Conservation (phyloP, 2,113 vertebrate genomes). For the Albula goreensis region DNA sequence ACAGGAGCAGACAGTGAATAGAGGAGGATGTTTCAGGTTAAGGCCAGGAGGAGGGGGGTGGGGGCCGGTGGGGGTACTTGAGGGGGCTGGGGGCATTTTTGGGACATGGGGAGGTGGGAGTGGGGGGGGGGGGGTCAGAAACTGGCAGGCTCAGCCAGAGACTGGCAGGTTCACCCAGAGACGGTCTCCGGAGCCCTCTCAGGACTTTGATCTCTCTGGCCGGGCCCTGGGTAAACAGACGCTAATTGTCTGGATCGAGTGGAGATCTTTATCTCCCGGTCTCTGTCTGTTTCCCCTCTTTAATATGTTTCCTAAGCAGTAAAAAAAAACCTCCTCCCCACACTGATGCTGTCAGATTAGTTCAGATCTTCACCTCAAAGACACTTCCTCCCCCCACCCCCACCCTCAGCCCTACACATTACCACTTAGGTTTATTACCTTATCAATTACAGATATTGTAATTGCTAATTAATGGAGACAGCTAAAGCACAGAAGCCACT, state of each 20-base stretch:
- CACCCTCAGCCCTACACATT: neutral
- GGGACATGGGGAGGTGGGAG: constrained; percentile 3
- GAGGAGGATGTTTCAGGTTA: neutral
- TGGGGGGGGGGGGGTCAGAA: neutral
- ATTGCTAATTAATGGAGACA: constrained; percentile 59
- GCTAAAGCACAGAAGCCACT: constrained; percentile 48
- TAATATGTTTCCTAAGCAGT: constrained; percentile 68
- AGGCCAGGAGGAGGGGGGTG: neutral
- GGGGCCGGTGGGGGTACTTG: too few relatives aligned
- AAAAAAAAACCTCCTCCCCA: constrained; percentile 62
- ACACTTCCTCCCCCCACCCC: constrained; percentile 17
- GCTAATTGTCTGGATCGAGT: constrained; percentile 86
- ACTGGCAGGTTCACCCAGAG: constrained; percentile 48
- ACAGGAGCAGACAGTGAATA: neutral
- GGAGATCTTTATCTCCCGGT: constrained; percentile 79
- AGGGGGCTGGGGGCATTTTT: neutral
- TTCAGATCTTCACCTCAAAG: constrained; percentile 65
- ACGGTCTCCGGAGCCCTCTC: constrained; percentile 43
- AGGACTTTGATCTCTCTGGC: constrained; percentile 75
- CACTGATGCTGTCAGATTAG: constrained; percentile 68
- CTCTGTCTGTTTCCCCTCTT: constrained; percentile 69
- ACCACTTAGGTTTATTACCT: constrained; percentile 35
- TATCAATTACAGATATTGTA: constrained; percentile 51
- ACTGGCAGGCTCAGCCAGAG: constrained; percentile 11
- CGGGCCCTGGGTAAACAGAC: constrained; percentile 83